A percentile compares a stretch with the other conserved stretches of the same genome.
phyloP scores from a whole-genome alignment of 1,140 invertebrate species.

The Ceratina calcarata region DNA sequence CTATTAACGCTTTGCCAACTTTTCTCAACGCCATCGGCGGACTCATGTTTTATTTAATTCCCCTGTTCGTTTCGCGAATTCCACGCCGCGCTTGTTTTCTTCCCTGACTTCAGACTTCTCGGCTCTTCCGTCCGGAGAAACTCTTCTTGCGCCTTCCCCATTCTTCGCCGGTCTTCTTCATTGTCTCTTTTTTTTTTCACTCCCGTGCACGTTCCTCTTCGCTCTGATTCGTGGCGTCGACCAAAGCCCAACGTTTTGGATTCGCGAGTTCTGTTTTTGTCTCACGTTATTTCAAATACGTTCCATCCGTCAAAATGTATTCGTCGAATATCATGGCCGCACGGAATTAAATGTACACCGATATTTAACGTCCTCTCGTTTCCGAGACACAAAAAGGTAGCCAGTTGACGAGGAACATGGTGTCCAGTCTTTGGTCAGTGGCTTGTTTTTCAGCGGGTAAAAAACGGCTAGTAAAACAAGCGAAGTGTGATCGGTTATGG shows the following conservation, averaged over 20 bases:
- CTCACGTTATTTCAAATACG: too few relatives aligned
- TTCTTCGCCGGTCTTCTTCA: background rate
- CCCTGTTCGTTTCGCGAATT: conserved; percentile 18
- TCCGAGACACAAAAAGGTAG: background rate
- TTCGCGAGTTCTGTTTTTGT: background rate
- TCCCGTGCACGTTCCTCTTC: background rate
- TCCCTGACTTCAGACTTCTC: background rate
- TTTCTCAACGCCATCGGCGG: conserved; percentile 53
- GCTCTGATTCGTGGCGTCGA: conserved; percentile 17
- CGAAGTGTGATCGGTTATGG: conserved; percentile 77
- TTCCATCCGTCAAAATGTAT: too few relatives aligned
- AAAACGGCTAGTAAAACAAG: conserved; percentile 71
- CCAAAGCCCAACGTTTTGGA: conserved; percentile 20
- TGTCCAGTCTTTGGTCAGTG: conserved; percentile 8
- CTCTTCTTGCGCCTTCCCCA: too few relatives aligned
- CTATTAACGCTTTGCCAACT: conserved; percentile 62
- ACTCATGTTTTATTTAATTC: conserved; percentile 58
- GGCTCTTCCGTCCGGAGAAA: background rate
- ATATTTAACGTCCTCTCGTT: background rate
- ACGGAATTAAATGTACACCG: too few relatives aligned
- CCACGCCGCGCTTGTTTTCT: conserved; percentile 13
- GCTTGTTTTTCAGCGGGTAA: conserved; percentile 43
- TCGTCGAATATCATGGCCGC: too few relatives aligned
- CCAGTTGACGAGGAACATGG: background rate
- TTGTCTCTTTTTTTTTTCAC: background rate